Base-by-base conservation (phyloP, 2,888 invertebrate genomes). In the Synergus gifuensis region DNA sequence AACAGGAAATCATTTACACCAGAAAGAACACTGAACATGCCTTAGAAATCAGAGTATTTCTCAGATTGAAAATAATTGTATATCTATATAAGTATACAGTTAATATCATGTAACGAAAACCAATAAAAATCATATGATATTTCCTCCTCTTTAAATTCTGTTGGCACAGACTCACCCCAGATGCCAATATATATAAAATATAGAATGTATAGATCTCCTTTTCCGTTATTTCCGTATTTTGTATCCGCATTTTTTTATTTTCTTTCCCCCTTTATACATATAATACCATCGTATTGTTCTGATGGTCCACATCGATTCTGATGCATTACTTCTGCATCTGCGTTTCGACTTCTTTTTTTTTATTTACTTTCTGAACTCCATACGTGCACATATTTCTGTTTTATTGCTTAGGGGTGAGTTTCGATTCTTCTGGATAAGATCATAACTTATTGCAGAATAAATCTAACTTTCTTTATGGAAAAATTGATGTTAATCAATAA, bases 1-100 rank as follows among this genome's bases (percentile, higher is more conserved):
- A 40, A 54, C 49, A 73, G 73, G n/a, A 73, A 73, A 54, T 73
- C 36, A 54, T 36, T 73, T 54, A 54, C 4, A 40, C 73, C 36
- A 73, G n/a, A 28, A 49, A 49, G 54, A 73, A 44, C 8, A 16
- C 18, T 14, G 63, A 63, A 63, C 63, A 36, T 63, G 36, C 28
- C 16, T 16, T 22, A 63, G 63, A 63, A 63, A 63, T 63, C 16
- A 69, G 16, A 66, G 44, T 18, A 66, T 42, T 11, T 18, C 62
- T 62, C 12, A 62, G 9, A 44, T 7, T 7, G 44, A 44, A 44
- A 44, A 44, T 44, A 44, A 44, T 44, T 44, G 44, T 7, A 44
- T 44, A 44, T 44, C 44, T 44, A 44, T 44, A 44, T 44, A 44
- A 44, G 44, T 44, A 44, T 44, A 44, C 11, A 11, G 11, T 1